Base-by-base conservation (phyloP, 2,888 invertebrate genomes). In the Drosophila pegasa region DNA sequence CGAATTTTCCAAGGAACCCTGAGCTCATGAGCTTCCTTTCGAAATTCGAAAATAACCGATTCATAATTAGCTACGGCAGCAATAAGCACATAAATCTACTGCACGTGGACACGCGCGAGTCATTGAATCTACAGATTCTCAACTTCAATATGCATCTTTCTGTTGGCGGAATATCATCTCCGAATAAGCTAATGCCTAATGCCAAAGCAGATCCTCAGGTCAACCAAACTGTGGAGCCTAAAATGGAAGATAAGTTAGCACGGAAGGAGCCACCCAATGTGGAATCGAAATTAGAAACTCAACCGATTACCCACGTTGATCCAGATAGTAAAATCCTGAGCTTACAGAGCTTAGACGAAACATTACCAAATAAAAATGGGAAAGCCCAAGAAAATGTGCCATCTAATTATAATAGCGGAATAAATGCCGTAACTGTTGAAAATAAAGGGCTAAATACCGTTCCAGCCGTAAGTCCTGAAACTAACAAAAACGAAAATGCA, bases 61-160 rank as follows among this genome's bases (percentile, higher is more conserved):
- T 55, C 41, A 10, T 41, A 9, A 12, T 54, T 3, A 25, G 9
- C 0, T 41, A 51, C 41, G n/a, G 3, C 16, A 33, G 18, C 14
- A 25, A 25, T 3, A 38, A n/a, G 1, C 2, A 14, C 0, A 27
- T 85, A 1, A 67, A 82, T 9, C 52, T 81, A 2, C 0, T 41
- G 0, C 6, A 74, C 54, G 12, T 38, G 1, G 10, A 52, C 0
- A 57, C 66, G 0, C 12, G 33, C 7, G 12, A 16, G 4, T 71
- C 67, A 1, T 10, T 81, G 0, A 81, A 76, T 40, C 9, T 7
- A 6, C 40, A 33, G 20, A 71, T 81, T 9, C 7, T 37, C 2
- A 38, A 67, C 0, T 59, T 56, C 16, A 18, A 45, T 29, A 14
- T 3, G 8, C 8, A 16, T 1, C 0, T 29, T 6, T 67, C 1